A percentile compares a stretch with the other conserved stretches of the same genome.
Conservation (phyloP, 2,797 vertebrate genomes). For the Smutsia temminckii region DNA sequence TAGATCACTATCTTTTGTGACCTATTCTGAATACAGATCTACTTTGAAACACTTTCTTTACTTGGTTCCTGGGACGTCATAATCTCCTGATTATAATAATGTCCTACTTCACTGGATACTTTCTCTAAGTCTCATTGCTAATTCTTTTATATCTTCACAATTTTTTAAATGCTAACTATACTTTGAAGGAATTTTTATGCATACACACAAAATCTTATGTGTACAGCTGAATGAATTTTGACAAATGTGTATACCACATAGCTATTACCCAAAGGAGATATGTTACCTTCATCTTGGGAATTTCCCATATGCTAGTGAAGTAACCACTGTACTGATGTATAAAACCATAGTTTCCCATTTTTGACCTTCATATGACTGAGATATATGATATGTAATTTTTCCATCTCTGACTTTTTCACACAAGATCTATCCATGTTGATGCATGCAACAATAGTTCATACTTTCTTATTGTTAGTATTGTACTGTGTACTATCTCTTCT, state of each 20-base stretch:
- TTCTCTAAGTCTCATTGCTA: neutral
- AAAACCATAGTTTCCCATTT: neutral
- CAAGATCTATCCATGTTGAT: neutral
- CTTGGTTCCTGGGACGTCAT: neutral
- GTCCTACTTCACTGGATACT: neutral
- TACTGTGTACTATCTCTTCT: neutral
- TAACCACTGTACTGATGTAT: neutral
- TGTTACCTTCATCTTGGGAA: neutral
- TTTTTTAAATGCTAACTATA: neutral
- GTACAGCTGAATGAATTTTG: neutral
- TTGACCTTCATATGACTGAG: neutral
- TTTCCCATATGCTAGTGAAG: neutral
- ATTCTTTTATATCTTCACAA: neutral
- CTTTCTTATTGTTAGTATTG: neutral
- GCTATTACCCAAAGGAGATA: neutral
- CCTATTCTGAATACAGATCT: neutral
- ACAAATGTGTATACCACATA: neutral
- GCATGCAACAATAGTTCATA: neutral
- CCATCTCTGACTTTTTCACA: neutral
- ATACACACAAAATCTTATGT: neutral
- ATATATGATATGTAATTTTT: neutral
- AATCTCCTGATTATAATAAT: neutral
- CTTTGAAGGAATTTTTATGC: neutral
- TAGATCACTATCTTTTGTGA: neutral
- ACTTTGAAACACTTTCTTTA: neutral